Evolutionary conservation across 2,113 vertebrate species (phyloP).

Genomic region (Campylorhamphus procurvoides): DNA sequence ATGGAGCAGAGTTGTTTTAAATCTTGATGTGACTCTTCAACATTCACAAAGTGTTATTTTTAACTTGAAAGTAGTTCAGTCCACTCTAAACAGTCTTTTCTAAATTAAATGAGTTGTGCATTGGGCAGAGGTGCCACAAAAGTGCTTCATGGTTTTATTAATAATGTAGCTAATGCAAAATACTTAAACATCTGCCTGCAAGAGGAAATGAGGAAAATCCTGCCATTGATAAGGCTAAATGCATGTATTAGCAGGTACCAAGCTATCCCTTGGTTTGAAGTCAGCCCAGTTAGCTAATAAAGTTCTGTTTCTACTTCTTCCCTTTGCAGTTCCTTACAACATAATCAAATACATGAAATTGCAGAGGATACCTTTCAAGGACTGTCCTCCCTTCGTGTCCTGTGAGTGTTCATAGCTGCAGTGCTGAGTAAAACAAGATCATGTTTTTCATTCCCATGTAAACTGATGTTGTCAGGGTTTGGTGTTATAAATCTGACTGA

Average conservation of each 20-base stretch:
- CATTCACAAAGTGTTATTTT: background rate
- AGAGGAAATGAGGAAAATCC: background rate
- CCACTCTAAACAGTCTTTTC: background rate
- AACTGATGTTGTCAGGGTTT: background rate
- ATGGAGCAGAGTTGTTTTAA: background rate
- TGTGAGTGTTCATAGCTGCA: constrained; percentile 82
- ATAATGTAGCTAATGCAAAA: background rate
- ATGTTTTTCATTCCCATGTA: background rate
- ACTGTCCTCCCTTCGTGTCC: constrained; percentile 83
- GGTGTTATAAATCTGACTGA: background rate
- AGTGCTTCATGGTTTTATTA: background rate
- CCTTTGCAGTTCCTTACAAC: constrained; percentile 86
- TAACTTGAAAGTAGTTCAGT: background rate
- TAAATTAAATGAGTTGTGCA: background rate
- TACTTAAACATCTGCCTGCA: background rate
- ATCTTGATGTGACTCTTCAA: background rate
- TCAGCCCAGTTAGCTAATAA: background rate
- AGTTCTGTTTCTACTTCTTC: background rate
- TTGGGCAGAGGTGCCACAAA: background rate
- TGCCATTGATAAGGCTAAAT: background rate
- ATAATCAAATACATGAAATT: constrained; percentile 89
- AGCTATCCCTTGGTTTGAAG: background rate
- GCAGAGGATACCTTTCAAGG: constrained; percentile 86
- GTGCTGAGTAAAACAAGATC: background rate
- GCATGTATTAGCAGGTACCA: background rate